These are phyloP conservation scores for Nudaria mundana DNA, from an alignment of 2,888 invertebrate species.

Conservation along the genomic window DNA sequence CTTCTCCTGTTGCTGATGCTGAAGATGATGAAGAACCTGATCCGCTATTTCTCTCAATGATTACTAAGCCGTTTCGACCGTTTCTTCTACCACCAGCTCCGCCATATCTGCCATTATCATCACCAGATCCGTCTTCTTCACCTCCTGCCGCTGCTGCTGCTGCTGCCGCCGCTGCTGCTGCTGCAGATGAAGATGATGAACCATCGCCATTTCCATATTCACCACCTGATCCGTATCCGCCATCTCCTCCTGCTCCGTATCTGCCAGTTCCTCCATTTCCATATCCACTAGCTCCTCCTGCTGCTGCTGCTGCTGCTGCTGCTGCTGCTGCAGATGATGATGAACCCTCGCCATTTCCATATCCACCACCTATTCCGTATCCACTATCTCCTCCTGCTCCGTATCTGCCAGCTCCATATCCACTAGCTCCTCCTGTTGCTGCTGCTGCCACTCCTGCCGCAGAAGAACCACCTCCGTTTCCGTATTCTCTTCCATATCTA, in stretches of 20 bases:
- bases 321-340: conserved; percentile 3
- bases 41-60: not conserved
- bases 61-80: no score
- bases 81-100: not conserved
- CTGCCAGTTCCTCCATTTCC: not conserved
- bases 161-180: not conserved
- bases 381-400: not conserved
- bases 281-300: not conserved
- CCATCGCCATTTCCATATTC: no score
- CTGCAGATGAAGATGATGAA: conserved; percentile 2
- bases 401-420: not conserved
- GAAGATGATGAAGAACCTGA: not conserved
- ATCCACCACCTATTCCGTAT: not conserved
- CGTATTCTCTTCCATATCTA: not conserved
- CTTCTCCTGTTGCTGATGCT: not conserved
- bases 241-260: conserved; percentile 2
- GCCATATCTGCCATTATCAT: no score
- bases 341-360: not conserved
- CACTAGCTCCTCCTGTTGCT: conserved; percentile 2
- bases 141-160: not conserved
- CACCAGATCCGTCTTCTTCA: no score
- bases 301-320: not conserved
- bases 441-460: conserved; percentile 7
- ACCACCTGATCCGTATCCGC: not conserved
- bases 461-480: not conserved